phyloP scores from a whole-genome alignment of 2,888 invertebrate genomes.

The Blastobasis lacticolella region DNA sequence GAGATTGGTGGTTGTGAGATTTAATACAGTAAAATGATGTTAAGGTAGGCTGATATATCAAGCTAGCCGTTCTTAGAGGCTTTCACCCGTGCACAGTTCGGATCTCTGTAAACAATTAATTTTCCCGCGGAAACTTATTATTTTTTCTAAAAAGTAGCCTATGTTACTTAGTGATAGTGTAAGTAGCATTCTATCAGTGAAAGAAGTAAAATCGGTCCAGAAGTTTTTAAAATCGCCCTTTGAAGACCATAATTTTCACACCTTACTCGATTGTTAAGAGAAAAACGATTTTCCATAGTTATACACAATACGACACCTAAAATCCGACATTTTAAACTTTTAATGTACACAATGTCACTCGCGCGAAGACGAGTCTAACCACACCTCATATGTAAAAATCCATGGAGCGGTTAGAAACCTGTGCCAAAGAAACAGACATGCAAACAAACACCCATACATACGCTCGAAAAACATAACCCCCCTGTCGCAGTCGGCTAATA shows the following conservation, averaged over 20 bases:
- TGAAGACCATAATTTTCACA: too few relatives aligned
- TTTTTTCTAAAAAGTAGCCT: not conserved
- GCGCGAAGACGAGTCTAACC: too few relatives aligned
- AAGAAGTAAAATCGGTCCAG: not conserved
- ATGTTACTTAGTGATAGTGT: conserved; percentile 18
- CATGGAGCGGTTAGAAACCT: not conserved
- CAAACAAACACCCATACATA: not conserved
- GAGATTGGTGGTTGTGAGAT: conserved; percentile 10
- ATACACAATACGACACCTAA: too few relatives aligned
- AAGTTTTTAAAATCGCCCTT: too few relatives aligned
- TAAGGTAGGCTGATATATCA: too few relatives aligned
- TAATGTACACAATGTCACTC: too few relatives aligned
- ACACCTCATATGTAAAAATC: not conserved
- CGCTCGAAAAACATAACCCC: not conserved
- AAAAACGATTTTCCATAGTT: too few relatives aligned
- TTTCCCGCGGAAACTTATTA: conserved; percentile 25
- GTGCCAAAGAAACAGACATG: not conserved
- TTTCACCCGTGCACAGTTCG: conserved; percentile 5
- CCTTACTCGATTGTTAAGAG: too few relatives aligned
- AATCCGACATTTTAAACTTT: too few relatives aligned
- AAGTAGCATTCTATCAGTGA: not conserved
- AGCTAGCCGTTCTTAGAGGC: not conserved
- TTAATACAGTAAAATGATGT: not conserved
- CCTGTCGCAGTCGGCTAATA: not conserved
- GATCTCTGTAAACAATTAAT: conserved; percentile 39